These are phyloP conservation scores for Homarus gammarus DNA, from an alignment of 2,888 invertebrate genomes.

Conservation along the genomic window DNA sequence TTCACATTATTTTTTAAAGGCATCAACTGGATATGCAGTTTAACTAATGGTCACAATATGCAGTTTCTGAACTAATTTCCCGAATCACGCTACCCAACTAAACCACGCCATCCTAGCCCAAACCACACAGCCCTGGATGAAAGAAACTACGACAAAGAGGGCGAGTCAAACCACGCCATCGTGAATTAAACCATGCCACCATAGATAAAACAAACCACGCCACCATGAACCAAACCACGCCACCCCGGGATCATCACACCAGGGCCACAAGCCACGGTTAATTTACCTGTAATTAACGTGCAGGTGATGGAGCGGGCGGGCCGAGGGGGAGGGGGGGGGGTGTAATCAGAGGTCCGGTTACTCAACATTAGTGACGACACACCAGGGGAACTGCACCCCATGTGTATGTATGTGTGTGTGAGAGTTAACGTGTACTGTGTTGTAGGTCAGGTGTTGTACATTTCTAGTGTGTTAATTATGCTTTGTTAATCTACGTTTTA, in stretches of 20 bases:
- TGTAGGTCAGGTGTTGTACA: no score
- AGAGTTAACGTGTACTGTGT: no score
- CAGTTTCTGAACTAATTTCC: not conserved
- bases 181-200: not conserved
- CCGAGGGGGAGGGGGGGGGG: not conserved
- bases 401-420: no score
- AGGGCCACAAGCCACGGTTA: not conserved
- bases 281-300: slow-evolving; percentile 1
- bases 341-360: not conserved
- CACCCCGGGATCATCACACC: not conserved
- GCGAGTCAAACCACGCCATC: not conserved
- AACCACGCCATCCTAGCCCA: not conserved
- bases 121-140: not conserved
- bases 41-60: not conserved
- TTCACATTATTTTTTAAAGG: no score
- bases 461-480: no score
- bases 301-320: not conserved
- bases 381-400: not conserved
- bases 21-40: no score
- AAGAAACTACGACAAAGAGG: not conserved
- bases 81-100: not conserved
- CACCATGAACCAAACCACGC: not conserved
- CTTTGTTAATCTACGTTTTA: no score
- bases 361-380: slow-evolving; percentile 6
- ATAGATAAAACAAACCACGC: not conserved